Percentiles rank a stretch among this genome's conserved stretches.
phyloP scores from a whole-genome alignment of 2,888 invertebrate species.

The Carcina quercana region DNA sequence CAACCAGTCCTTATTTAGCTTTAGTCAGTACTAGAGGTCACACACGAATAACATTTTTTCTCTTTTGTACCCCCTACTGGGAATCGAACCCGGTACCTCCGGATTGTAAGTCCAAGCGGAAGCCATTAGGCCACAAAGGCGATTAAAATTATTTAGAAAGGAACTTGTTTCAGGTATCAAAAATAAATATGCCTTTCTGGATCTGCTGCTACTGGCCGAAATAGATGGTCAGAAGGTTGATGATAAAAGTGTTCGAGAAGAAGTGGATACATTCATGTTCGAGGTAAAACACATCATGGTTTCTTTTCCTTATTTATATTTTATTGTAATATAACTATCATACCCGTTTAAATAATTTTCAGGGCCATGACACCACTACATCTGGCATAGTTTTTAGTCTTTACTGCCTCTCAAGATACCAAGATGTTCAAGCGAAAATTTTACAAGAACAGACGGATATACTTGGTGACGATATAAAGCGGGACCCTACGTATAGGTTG shows the following conservation, averaged over 20 bases:
- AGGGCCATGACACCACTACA: constrained; percentile 4
- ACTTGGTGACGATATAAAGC: neutral
- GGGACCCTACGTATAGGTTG: neutral
- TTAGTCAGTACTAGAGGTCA: neutral
- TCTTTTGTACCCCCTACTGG: no score
- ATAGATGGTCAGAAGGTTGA: constrained; percentile 64
- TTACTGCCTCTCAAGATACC: neutral
- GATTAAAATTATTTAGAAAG: neutral
- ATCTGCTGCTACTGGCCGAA: constrained; percentile 61
- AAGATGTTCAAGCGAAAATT: constrained; percentile 2
- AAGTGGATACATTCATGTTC: constrained; percentile 85
- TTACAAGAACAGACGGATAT: constrained; percentile 1
- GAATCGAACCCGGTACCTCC: no score
- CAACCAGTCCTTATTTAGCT: no score
- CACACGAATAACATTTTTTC: no score
- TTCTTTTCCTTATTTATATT: neutral
- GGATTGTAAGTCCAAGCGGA: no score
- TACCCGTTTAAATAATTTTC: neutral
- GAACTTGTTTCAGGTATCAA: constrained; percentile 1
- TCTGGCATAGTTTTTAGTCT: neutral
- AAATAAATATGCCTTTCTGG: neutral
- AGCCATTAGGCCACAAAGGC: neutral
- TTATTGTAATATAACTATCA: neutral
- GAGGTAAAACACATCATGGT: constrained; percentile 57
- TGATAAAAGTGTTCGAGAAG: constrained; percentile 76